Base-by-base conservation (phyloP, 2,113 vertebrate species). In the Hippopotamus amphibius region DNA sequence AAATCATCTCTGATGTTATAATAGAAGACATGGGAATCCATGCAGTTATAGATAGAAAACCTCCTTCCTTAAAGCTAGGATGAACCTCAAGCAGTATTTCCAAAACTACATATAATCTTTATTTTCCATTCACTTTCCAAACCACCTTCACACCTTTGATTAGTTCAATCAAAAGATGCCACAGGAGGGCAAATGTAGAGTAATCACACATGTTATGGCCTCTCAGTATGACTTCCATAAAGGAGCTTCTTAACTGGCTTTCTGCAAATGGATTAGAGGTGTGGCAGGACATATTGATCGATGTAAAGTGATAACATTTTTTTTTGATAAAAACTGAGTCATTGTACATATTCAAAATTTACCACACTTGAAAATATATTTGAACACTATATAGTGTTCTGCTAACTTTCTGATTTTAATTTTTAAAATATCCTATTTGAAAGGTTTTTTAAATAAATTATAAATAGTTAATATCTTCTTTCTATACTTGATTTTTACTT, bases 391-490 rank as follows among this genome's bases (percentile, higher is more conserved):
- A 53, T 24, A 57, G 28, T 55, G 0, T 7, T 93, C 53, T 33
- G 43, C n/a, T 90, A 65, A 46, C 16, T 65, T 90, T 48, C 50
- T 93, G 30, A 88, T 79, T 8, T 79, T 50, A 82, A 91, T 37
- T 65, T 95, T n/a, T 82, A 93, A 95, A 87, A 63, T 21, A 57
- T 46, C 33, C 26, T 3, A 89, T 14, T 72, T 72, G 33, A 80
- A 89, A 93, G 3, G 30, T 77, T 63, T 85, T 48, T 86, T 63
- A 22, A 26, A 80, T 80, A 97, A 88, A 86, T 81, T 79, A 86
- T 68, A 91, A 77, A 21, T 74, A 89, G 11, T 74, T 92, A 80
- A 59, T 80, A 11, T 66, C 11, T 88, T 48, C 17, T 15, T 30
- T 85, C 8, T 91, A 3, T 80, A n/a, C 88, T 14, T 53, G 15